Evolutionary conservation across 2,797 vertebrate species (phyloP).

Genomic region (Acanthurus leucopareius): DNA sequence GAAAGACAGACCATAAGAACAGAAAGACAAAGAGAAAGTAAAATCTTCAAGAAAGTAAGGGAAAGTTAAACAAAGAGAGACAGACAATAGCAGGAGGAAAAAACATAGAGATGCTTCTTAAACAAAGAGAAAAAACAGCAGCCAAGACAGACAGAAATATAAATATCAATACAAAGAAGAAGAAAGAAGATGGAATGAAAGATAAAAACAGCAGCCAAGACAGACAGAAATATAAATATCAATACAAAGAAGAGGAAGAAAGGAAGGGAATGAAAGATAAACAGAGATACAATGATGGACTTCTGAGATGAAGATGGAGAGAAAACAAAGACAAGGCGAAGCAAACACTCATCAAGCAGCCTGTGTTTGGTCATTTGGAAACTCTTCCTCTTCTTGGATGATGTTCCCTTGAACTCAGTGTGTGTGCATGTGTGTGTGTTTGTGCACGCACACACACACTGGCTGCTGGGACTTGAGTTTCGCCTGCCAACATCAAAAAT

Average conservation of each 20-base stretch:
- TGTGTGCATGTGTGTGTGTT: conserved; percentile 25
- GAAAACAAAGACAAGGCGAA: conserved; percentile 70
- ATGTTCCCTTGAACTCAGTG: conserved; percentile 61
- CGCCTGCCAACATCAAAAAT: conserved; percentile 78
- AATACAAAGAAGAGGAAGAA: conserved; percentile 45
- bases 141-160: conserved; percentile 60
- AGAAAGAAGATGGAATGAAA: conserved; percentile 53
- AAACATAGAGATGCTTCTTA: conserved; percentile 33
- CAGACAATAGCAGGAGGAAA: conserved; percentile 11
- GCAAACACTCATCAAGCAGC: conserved; percentile 73
- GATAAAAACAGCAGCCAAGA: conserved; percentile 58
- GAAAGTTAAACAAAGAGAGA: conserved; percentile 45
- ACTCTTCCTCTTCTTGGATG: conserved; percentile 70
- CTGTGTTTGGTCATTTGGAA: conserved; percentile 81
- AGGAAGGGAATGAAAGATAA: conserved; percentile 60
- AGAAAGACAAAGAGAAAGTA: conserved; percentile 32
- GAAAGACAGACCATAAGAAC: conserved; percentile 21
- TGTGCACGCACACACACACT: conserved; percentile 7
- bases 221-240: conserved; percentile 60
- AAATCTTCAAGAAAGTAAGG: conserved; percentile 5
- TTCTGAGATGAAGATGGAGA: conserved; percentile 51
- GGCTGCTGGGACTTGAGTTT: conserved; percentile 46
- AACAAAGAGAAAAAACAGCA: conserved; percentile 26
- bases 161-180: conserved; percentile 54
- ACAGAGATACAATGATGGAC: conserved; percentile 63